A percentile compares a stretch with the other conserved stretches of the same genome.
phyloP scores from a whole-genome alignment of 2,797 vertebrate genomes.

The Clarias platycephalus region DNA sequence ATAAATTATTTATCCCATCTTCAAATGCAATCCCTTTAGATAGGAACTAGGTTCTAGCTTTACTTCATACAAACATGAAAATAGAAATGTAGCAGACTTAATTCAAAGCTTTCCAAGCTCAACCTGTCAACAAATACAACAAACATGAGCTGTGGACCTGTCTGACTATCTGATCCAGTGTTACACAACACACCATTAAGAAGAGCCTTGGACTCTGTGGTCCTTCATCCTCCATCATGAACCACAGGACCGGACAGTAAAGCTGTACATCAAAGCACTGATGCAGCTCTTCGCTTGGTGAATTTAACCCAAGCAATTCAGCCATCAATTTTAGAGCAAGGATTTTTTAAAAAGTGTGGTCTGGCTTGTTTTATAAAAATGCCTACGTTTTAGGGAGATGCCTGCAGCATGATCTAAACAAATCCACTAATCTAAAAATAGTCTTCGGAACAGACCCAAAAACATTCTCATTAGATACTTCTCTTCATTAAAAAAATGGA shows the following conservation, averaged over 20 bases:
- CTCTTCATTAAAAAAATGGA: background rate
- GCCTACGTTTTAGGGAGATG: background rate
- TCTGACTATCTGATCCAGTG: slow-evolving; percentile 6
- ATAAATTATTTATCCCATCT: slow-evolving; percentile 70
- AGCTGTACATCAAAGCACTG: background rate
- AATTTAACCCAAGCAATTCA: background rate
- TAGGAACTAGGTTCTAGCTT: background rate
- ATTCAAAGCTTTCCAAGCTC: slow-evolving; percentile 9
- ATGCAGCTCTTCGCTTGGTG: background rate
- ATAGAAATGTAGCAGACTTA: background rate
- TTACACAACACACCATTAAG: slow-evolving; percentile 17
- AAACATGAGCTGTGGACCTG: background rate
- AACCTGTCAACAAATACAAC: background rate
- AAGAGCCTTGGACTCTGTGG: background rate
- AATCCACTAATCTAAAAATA: background rate
- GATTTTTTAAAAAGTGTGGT: background rate
- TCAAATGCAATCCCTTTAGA: slow-evolving; percentile 63
- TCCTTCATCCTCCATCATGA: background rate
- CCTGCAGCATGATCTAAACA: background rate
- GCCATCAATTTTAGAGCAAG: background rate
- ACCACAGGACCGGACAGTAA: background rate
- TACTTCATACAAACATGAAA: background rate
- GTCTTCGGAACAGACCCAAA: background rate
- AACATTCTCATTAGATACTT: background rate
- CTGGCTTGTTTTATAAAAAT: background rate